Percentiles rank a stretch among this genome's conserved stretches.
Evolutionary conservation across 2,113 vertebrate genomes (phyloP).

Genomic region (Oryzias curvinotus): DNA sequence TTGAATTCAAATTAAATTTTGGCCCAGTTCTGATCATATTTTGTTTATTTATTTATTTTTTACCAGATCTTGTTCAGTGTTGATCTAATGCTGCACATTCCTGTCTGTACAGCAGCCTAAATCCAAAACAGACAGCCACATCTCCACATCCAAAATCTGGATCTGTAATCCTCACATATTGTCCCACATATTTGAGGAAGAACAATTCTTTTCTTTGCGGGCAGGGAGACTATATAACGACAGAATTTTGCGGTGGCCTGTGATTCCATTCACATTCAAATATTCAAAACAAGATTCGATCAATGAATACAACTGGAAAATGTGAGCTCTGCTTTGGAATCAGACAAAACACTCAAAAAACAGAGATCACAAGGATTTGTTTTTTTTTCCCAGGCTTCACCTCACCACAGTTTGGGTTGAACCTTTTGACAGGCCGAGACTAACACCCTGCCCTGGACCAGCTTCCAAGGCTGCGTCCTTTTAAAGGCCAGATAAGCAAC

Average conservation of each 20-base stretch:
- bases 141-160: not conserved
- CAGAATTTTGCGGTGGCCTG: conserved; percentile 35
- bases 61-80: conserved; percentile 40
- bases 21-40: conserved; percentile 67
- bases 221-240: conserved; percentile 38
- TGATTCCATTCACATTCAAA: conserved; percentile 25
- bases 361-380: conserved; percentile 34
- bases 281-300: conserved; percentile 36
- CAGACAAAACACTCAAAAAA: conserved; percentile 20
- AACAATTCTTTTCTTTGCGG: conserved; percentile 21
- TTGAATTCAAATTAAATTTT: conserved; percentile 64
- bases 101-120: conserved; percentile 7
- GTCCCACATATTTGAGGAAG: conserved; percentile 34
- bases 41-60: conserved; percentile 39
- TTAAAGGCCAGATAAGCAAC: not conserved
- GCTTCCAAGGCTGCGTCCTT: no score
- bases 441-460: conserved; percentile 25
- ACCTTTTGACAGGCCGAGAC: conserved; percentile 32
- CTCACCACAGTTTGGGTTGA: conserved; percentile 46
- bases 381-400: conserved; percentile 46
- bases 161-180: conserved; percentile 19
- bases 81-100: conserved; percentile 53
- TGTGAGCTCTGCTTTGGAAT: conserved; percentile 12
- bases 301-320: conserved; percentile 24
- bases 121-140: conserved; percentile 16